Conservation (phyloP, 2,113 vertebrate species). For the Datnioides undecimradiatus region DNA sequence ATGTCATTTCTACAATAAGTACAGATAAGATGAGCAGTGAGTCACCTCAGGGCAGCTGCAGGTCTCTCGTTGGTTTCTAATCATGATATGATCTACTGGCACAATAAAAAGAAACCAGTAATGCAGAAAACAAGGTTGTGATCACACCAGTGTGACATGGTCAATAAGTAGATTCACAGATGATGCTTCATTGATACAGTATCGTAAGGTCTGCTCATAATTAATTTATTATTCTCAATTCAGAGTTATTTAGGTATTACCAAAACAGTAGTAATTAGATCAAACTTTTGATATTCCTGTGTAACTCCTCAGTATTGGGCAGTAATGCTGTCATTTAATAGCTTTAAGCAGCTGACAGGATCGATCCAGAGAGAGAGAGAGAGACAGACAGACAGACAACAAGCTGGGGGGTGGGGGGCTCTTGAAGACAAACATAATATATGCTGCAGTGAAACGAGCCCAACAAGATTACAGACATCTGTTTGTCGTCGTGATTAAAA, state of each 20-base stretch:
- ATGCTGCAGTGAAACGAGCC: neutral
- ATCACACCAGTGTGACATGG: too few species aligned
- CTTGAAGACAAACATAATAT: neutral
- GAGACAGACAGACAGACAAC: neutral
- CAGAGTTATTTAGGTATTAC: too few species aligned
- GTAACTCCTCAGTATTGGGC: too few species aligned
- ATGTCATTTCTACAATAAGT: neutral
- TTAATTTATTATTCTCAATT: neutral
- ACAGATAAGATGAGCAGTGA: neutral
- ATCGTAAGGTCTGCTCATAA: too few species aligned
- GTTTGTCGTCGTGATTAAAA: conserved; percentile 18
- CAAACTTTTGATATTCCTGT: too few species aligned
- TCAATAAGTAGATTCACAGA: too few species aligned
- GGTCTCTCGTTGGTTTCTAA: neutral
- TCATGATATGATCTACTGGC: too few species aligned
- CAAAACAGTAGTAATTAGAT: too few species aligned
- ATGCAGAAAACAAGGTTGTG: too few species aligned
- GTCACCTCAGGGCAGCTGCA: neutral
- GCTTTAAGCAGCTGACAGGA: neutral
- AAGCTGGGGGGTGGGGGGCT: too few species aligned
- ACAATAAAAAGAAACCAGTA: too few species aligned
- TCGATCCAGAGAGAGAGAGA: neutral
- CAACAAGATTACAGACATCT: conserved; percentile 13
- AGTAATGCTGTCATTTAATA: neutral
- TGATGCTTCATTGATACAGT: too few species aligned